These are phyloP conservation scores for Pogonus chalceus DNA, from an alignment of 1,140 invertebrate genomes.

Conservation along the genomic window DNA sequence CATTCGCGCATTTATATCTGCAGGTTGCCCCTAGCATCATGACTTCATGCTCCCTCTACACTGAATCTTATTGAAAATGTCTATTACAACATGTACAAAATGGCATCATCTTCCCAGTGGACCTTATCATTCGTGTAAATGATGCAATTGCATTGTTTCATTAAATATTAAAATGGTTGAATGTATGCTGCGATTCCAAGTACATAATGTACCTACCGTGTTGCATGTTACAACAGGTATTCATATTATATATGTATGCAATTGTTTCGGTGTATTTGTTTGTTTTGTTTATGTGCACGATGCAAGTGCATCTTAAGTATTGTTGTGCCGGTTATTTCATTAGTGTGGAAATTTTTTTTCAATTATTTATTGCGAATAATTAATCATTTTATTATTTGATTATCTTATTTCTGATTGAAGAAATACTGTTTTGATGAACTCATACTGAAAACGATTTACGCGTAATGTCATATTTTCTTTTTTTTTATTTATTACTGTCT, in stretches of 20 bases:
- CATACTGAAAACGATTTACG: too few species aligned
- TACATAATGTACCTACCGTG: background rate
- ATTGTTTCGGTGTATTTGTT: background rate
- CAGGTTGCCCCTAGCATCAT: background rate
- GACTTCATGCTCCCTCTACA: slow-evolving; percentile 2
- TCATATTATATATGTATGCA: background rate
- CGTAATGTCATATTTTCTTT: too few species aligned
- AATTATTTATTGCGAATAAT: too few species aligned
- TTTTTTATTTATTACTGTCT: too few species aligned
- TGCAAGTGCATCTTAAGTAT: too few species aligned
- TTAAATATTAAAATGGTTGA: background rate
- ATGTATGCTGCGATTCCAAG: background rate
- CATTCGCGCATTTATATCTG: background rate
- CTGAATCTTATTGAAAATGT: slow-evolving; percentile 1
- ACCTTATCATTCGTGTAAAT: background rate
- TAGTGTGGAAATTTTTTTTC: too few species aligned
- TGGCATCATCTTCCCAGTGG: background rate
- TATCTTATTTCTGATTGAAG: too few species aligned
- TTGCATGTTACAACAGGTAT: background rate
- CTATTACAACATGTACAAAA: slow-evolving; percentile 6
- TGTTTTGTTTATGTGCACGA: too few species aligned
- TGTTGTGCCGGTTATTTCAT: too few species aligned
- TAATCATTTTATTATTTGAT: too few species aligned
- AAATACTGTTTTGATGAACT: too few species aligned
- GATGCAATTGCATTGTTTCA: background rate